Percentiles rank a stretch among this genome's conserved stretches.
Evolutionary conservation across 2,888 invertebrate genomes (phyloP).

Genomic region (Choreutis nemorana): DNA sequence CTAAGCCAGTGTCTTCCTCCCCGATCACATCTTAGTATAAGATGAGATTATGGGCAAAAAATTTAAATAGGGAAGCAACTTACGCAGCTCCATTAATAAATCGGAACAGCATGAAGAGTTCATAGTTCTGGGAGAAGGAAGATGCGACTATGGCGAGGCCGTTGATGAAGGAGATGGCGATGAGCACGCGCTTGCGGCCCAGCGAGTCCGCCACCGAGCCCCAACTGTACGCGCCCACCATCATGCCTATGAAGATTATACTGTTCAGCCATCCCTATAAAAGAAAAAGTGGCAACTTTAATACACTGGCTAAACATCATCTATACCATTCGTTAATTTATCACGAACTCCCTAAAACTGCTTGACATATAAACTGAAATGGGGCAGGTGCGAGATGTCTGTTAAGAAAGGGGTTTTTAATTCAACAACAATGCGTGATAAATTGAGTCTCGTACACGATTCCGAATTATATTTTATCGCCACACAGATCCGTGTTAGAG

Average conservation of each 20-base stretch:
- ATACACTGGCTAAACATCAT: not conserved
- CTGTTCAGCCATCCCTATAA: constrained; percentile 75
- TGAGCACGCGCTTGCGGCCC: constrained; percentile 87
- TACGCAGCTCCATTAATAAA: constrained; percentile 94
- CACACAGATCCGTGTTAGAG: too few relatives aligned
- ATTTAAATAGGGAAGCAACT: constrained; percentile 57
- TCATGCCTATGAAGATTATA: constrained; percentile 89
- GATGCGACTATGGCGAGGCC: constrained; percentile 90
- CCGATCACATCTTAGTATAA: too few relatives aligned
- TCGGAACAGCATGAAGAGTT: constrained; percentile 88
- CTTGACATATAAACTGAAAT: too few relatives aligned
- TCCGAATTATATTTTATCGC: too few relatives aligned
- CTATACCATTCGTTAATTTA: not conserved
- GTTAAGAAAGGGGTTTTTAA: too few relatives aligned
- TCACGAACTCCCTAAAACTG: not conserved
- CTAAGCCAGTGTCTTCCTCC: too few relatives aligned
- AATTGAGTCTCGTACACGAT: too few relatives aligned
- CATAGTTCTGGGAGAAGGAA: constrained; percentile 88
- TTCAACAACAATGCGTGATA: too few relatives aligned
- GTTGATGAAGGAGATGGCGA: constrained; percentile 90
- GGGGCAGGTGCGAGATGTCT: too few relatives aligned
- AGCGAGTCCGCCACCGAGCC: constrained; percentile 89
- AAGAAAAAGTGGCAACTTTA: not conserved
- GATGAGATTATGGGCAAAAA: too few relatives aligned
- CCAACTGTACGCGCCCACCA: constrained; percentile 94